Percentiles rank a stretch among this genome's conserved stretches.
Conservation (phyloP, 2,888 invertebrate species). For the Cantharis rustica region DNA sequence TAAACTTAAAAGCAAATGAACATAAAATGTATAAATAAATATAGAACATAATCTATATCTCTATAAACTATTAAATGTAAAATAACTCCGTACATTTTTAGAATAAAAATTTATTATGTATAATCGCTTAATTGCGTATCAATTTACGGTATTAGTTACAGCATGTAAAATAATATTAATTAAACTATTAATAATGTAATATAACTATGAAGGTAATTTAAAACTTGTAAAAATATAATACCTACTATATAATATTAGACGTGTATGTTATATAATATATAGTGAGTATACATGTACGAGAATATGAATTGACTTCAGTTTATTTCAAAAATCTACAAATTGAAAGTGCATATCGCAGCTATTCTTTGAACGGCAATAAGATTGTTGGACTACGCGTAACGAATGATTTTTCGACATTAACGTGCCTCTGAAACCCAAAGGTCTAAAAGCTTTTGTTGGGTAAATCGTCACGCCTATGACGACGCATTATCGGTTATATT, state of each 20-base stretch:
- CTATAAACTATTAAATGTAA: background rate
- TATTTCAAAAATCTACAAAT: background rate
- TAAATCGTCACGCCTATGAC: constrained; percentile 36
- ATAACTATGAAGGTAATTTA: background rate
- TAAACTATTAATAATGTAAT: background rate
- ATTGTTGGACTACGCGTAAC: constrained; percentile 19
- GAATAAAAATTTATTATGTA: background rate
- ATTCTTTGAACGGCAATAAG: background rate
- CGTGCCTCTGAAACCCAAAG: constrained; percentile 29
- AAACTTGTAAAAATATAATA: background rate
- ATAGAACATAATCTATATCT: background rate
- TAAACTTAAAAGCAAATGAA: background rate
- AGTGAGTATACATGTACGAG: background rate
- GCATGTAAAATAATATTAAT: background rate
- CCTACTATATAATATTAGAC: no score
- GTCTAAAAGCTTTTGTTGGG: constrained; percentile 36
- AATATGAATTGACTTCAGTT: background rate
- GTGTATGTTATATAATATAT: no score
- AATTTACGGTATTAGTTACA: background rate
- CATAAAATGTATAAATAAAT: background rate
- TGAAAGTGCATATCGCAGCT: background rate
- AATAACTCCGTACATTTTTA: background rate
- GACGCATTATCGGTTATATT: constrained; percentile 35
- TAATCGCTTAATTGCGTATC: background rate
- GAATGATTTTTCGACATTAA: constrained; percentile 29